Evolutionary conservation across 2,113 vertebrate species (phyloP).

Genomic region (Axis porcinus): DNA sequence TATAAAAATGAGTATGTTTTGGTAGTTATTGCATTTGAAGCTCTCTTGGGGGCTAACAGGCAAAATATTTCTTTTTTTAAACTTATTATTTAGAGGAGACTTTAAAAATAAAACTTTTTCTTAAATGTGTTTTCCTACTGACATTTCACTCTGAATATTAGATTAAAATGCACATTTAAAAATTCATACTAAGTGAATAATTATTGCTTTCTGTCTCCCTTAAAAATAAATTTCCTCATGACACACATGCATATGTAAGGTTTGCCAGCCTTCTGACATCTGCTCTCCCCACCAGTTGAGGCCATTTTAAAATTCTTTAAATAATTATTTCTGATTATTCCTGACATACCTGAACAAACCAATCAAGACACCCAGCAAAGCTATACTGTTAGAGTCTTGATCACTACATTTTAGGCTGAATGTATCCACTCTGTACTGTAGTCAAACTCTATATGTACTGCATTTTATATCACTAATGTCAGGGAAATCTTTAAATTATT

Average conservation of each 20-base stretch:
- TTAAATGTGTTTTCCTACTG: background rate
- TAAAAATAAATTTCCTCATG: background rate
- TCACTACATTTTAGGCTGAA: too few species aligned
- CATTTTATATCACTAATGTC: rapidly evolving
- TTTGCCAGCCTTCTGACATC: background rate
- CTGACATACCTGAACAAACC: background rate
- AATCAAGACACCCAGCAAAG: too few species aligned
- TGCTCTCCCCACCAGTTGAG: background rate
- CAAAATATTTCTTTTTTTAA: background rate
- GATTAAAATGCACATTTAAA: background rate
- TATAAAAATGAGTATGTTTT: background rate
- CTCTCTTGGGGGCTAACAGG: background rate
- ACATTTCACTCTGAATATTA: background rate
- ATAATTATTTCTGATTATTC: background rate
- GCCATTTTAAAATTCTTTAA: background rate
- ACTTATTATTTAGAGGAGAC: background rate
- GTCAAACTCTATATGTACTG: background rate
- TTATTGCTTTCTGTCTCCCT: background rate
- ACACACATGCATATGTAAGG: too few species aligned
- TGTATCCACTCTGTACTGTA: background rate
- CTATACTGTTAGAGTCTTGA: too few species aligned
- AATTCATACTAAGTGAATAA: background rate
- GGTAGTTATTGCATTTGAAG: background rate
- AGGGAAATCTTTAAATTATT: background rate
- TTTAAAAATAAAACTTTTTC: background rate